A percentile compares a stretch with the other conserved stretches of the same genome.
Conservation (phyloP, 2,888 invertebrate species). For the Ptilodon capucinus region DNA sequence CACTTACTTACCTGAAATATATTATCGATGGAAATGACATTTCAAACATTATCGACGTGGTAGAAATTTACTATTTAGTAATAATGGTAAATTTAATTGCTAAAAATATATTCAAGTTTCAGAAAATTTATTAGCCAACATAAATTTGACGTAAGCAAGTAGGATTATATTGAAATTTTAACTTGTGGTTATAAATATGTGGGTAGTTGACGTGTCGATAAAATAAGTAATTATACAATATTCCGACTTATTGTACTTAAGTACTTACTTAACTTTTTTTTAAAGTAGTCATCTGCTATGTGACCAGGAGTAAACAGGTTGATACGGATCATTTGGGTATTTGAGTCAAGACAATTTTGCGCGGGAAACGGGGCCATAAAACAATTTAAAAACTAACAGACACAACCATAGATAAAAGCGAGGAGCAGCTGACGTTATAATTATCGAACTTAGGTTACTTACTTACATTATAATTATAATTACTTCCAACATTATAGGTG, state of each 20-base stretch:
- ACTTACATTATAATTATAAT: slow-evolving; percentile 23
- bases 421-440: slow-evolving; percentile 22
- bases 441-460: slow-evolving; percentile 28
- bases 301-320: slow-evolving; percentile 55
- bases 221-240: slow-evolving; percentile 30
- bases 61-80: neutral
- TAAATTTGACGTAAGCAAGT: slow-evolving; percentile 66
- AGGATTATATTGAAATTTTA: slow-evolving; percentile 56
- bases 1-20: slow-evolving; percentile 13
- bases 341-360: slow-evolving; percentile 57
- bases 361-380: slow-evolving; percentile 64
- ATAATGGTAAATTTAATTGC: slow-evolving; percentile 34
- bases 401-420: slow-evolving; percentile 7
- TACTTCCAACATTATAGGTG: slow-evolving; percentile 31
- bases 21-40: slow-evolving; percentile 32
- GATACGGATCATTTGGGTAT: slow-evolving; percentile 46
- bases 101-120: slow-evolving; percentile 61
- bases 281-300: slow-evolving; percentile 41
- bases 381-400: slow-evolving; percentile 39
- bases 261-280: slow-evolving; percentile 46
- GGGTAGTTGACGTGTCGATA: slow-evolving; percentile 54
- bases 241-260: slow-evolving; percentile 65
- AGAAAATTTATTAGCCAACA: slow-evolving; percentile 74
- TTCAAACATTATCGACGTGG: slow-evolving; percentile 17
- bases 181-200: slow-evolving; percentile 48